Evolutionary conservation across 2,797 vertebrate species (phyloP).

Genomic region (Helicolenus hilgendorfi): DNA sequence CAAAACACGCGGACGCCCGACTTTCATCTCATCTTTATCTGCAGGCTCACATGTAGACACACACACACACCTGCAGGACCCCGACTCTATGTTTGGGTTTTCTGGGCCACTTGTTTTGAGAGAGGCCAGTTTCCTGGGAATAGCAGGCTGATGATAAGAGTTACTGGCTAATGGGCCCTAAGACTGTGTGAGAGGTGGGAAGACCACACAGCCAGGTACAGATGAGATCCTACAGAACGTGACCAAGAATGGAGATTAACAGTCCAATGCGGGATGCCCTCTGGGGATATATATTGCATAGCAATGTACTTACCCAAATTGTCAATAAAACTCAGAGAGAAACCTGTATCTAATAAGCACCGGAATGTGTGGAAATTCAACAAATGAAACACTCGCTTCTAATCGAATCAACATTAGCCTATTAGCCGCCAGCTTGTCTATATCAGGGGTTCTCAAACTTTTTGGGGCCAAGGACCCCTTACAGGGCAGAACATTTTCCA

Average conservation of each 20-base stretch:
- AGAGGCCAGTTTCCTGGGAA: conserved; percentile 53
- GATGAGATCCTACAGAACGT: conserved; percentile 46
- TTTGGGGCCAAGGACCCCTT: not conserved
- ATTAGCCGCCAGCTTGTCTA: not conserved
- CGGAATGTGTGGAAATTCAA: conserved; percentile 67
- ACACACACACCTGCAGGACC: conserved; percentile 49
- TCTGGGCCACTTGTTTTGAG: conserved; percentile 45
- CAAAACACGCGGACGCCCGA: not conserved
- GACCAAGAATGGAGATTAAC: conserved; percentile 51
- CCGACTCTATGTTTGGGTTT: conserved; percentile 52
- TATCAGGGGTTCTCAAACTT: not conserved
- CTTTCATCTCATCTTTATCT: conserved; percentile 45
- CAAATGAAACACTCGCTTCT: conserved; percentile 42
- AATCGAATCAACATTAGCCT: conserved; percentile 36
- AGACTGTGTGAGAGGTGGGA: conserved; percentile 35
- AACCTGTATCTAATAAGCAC: conserved; percentile 58
- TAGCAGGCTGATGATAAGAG: conserved; percentile 60
- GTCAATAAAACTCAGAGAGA: conserved; percentile 47
- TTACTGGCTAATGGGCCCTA: conserved; percentile 52
- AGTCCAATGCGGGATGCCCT: conserved; percentile 23
- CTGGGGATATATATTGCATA: conserved; percentile 39
- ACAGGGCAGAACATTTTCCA: not conserved
- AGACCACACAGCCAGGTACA: conserved; percentile 66
- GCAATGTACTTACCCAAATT: conserved; percentile 31
- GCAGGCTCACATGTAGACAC: not conserved